phyloP scores from a whole-genome alignment of 1,140 invertebrate genomes.

The Fragariocoptes setiger region DNA sequence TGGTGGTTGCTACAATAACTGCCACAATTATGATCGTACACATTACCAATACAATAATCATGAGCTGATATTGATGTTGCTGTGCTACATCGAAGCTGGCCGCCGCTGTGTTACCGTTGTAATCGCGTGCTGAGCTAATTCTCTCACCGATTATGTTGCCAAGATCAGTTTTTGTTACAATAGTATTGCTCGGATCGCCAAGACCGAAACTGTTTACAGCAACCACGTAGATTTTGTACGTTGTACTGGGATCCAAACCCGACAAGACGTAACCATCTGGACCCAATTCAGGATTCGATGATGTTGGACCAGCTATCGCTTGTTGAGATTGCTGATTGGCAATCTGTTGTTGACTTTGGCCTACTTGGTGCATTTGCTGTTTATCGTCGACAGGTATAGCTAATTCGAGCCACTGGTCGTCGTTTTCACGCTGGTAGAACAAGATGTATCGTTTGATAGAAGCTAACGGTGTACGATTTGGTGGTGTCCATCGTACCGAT shows the following conservation, averaged over 20 bases:
- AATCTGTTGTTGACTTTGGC: not conserved
- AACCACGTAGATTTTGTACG: slow-evolving; percentile 11
- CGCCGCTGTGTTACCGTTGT: not conserved
- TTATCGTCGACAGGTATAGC: not conserved
- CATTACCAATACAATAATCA: not conserved
- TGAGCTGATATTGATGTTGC: not conserved
- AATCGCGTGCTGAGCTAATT: not conserved
- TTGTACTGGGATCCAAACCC: slow-evolving; percentile 4
- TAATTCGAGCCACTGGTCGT: slow-evolving; percentile 5
- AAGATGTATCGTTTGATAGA: slow-evolving; percentile 3
- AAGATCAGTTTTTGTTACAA: slow-evolving; percentile 6
- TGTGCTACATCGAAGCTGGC: not conserved
- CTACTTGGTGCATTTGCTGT: no score
- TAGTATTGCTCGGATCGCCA: slow-evolving; percentile 11
- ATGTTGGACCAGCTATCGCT: no score
- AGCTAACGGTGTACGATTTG: not conserved
- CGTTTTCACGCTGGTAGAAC: slow-evolving; percentile 4
- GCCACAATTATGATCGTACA: not conserved
- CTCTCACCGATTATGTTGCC: not conserved
- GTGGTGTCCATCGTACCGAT: slow-evolving; percentile 10
- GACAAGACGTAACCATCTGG: not conserved
- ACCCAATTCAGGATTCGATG: not conserved
- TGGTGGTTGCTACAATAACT: not conserved
- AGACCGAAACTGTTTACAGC: slow-evolving; percentile 12
- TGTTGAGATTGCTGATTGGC: not conserved